Conservation (phyloP, 2,113 vertebrate genomes). For the pig (Sus scrofa) region T2T-Sscrofa CM000824.6:174009001-174009500, state of each 20-base stretch:
- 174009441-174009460: not conserved
- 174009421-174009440: not conserved
- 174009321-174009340: not conserved
- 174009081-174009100: not conserved
- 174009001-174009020: no score
- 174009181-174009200: not conserved
- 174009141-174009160: not conserved
- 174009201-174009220: not conserved
- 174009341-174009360: not conserved
- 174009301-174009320: not conserved
- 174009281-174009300: not conserved
- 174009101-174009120: not conserved
- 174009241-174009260: not conserved
- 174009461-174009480: not conserved
- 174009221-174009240: not conserved
- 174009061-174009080: not conserved
- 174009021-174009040: not conserved
- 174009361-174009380: not conserved
- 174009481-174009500: not conserved
- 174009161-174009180: not conserved
- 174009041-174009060: not conserved
- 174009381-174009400: not conserved
- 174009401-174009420: not conserved
- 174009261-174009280: not conserved
- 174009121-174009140: not conserved